Evolutionary conservation across 1,140 invertebrate genomes (phyloP).

Genomic region (Phenacoccus solenopsis): DNA sequence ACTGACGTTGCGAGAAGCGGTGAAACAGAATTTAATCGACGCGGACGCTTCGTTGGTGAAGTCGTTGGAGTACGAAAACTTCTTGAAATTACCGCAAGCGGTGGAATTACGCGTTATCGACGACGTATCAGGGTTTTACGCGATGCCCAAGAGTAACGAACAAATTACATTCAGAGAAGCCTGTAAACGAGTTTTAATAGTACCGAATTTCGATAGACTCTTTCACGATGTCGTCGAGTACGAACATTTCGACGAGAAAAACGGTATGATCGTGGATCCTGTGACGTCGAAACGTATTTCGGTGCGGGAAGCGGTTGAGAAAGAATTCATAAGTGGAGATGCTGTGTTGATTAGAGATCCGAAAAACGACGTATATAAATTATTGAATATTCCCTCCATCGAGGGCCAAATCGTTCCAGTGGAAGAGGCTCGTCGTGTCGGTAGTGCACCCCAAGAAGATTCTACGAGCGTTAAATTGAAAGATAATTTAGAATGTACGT

Average conservation of each 20-base stretch:
- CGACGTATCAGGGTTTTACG: constrained; percentile 52
- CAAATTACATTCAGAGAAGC: constrained; percentile 56
- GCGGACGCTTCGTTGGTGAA: constrained; percentile 64
- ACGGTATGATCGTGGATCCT: neutral
- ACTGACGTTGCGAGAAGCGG: constrained; percentile 64
- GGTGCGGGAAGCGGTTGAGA: neutral
- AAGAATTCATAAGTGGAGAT: neutral
- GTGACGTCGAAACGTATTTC: neutral
- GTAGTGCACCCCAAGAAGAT: too few species aligned
- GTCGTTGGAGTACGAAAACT: constrained; percentile 51
- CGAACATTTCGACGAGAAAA: neutral
- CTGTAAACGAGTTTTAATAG: constrained; percentile 54
- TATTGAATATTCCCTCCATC: neutral
- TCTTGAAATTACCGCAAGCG: constrained; percentile 60
- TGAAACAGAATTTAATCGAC: constrained; percentile 67
- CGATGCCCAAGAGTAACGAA: constrained; percentile 44
- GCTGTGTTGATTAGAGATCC: neutral
- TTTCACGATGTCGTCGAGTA: neutral
- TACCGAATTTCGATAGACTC: constrained; percentile 34
- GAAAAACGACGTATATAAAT: neutral
- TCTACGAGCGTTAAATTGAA: neutral
- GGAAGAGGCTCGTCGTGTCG: neutral
- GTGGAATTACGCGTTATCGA: constrained; percentile 60
- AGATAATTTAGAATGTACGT: constrained; percentile 13
- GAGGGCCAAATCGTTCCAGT: neutral